These are phyloP conservation scores for Protonibea diacanthus DNA, from an alignment of 2,797 vertebrate species.

Conservation along the genomic window DNA sequence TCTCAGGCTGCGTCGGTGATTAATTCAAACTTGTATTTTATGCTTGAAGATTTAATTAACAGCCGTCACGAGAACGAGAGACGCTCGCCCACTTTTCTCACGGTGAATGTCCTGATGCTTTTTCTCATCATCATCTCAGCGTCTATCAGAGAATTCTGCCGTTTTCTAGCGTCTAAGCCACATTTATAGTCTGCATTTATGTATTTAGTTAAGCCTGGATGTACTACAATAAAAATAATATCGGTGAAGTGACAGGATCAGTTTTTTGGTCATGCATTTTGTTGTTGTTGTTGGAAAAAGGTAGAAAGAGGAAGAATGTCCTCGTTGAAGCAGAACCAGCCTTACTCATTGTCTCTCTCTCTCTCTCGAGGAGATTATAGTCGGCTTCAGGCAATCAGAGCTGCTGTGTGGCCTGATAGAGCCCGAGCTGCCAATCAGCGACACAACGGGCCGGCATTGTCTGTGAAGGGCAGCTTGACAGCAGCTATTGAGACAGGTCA, in stretches of 20 bases:
- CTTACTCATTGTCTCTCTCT: conserved; percentile 1
- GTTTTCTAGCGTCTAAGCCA: not conserved
- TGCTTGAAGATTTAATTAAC: not conserved
- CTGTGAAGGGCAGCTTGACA: conserved; percentile 30
- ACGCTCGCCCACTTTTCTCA: not conserved
- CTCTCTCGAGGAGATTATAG: conserved; percentile 34
- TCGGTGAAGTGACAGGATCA: too few relatives aligned
- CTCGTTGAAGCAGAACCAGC: conserved; percentile 21
- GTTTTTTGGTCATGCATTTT: too few relatives aligned
- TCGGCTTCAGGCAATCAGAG: conserved; percentile 44
- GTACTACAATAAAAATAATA: too few relatives aligned
- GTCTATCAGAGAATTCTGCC: not conserved
- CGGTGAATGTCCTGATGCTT: not conserved
- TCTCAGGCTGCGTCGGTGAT: not conserved
- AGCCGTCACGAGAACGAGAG: not conserved
- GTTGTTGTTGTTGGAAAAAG: conserved; percentile 2
- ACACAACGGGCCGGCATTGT: conserved; percentile 36
- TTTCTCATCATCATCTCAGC: not conserved
- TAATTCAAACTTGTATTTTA: not conserved
- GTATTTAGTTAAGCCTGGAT: too few relatives aligned
- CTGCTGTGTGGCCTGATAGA: conserved; percentile 39
- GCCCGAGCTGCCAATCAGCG: conserved; percentile 53
- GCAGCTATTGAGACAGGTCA: conserved; percentile 44
- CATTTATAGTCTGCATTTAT: too few relatives aligned
- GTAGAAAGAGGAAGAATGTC: conserved; percentile 8